A percentile compares a stretch with the other conserved stretches of the same genome.
These are phyloP conservation scores for Cephus pygmeus DNA, from an alignment of 2,888 invertebrate species.

Conservation along the genomic window DNA sequence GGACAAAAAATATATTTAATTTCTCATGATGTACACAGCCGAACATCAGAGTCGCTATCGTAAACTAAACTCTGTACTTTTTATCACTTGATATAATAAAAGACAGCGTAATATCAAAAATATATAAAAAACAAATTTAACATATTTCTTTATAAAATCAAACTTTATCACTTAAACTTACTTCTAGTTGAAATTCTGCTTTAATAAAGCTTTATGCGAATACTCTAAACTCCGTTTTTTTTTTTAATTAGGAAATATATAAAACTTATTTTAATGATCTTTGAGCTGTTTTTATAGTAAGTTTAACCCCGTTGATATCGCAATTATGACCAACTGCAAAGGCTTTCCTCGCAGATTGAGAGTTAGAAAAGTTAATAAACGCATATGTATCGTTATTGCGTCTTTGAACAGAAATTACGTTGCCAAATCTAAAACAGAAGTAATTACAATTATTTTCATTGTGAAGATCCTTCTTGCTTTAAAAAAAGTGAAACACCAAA, in stretches of 20 bases:
- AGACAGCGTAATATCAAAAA: neutral
- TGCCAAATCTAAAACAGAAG: conserved; percentile 4
- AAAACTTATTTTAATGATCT: neutral
- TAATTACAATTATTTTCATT: neutral
- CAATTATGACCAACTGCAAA: neutral
- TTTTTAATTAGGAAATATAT: neutral
- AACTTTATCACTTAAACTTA: neutral
- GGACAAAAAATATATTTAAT: neutral
- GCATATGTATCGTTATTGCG: neutral
- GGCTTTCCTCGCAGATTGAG: neutral
- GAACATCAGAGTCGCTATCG: neutral
- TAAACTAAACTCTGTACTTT: neutral
- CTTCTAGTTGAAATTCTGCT: neutral
- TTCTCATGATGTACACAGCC: neutral
- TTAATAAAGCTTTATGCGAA: neutral
- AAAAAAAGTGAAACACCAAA: neutral
- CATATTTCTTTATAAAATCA: neutral
- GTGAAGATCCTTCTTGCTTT: neutral
- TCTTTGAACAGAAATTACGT: neutral
- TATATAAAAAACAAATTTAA: neutral
- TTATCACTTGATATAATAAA: neutral
- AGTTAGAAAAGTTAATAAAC: neutral
- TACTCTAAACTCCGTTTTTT: neutral
- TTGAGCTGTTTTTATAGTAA: neutral
- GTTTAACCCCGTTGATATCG: neutral